Percentiles rank a stretch among this genome's conserved stretches.
phyloP scores from a whole-genome alignment of 2,797 vertebrate genomes.

The Amniataba percoides region DNA sequence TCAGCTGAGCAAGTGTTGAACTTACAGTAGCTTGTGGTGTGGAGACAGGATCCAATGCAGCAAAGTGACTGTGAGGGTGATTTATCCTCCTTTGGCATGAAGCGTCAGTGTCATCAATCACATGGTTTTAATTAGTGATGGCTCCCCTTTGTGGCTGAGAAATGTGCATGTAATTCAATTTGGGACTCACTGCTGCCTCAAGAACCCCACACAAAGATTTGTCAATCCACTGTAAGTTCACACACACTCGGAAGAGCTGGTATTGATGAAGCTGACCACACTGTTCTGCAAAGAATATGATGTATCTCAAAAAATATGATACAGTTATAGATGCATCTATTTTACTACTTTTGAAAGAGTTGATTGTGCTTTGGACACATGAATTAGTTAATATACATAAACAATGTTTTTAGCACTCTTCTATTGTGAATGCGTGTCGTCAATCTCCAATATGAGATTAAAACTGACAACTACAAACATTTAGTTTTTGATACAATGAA shows the following conservation, averaged over 20 bases:
- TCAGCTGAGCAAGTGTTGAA: constrained; percentile 73
- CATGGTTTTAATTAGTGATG: constrained; percentile 87
- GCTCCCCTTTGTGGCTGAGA: constrained; percentile 86
- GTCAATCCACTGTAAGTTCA: constrained; percentile 68
- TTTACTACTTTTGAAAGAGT: background rate
- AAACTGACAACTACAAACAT: background rate
- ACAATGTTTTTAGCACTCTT: background rate
- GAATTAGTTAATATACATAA: background rate
- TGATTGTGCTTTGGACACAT: background rate
- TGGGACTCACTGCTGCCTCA: constrained; percentile 80
- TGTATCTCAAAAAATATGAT: background rate
- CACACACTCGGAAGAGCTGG: constrained; percentile 33
- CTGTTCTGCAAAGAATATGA: constrained; percentile 3
- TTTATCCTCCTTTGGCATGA: constrained; percentile 79
- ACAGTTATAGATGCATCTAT: background rate
- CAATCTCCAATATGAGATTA: background rate
- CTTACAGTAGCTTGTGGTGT: constrained; percentile 74
- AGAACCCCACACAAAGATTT: constrained; percentile 71
- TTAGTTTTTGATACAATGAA: background rate
- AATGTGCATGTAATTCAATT: constrained; percentile 90
- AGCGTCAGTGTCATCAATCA: constrained; percentile 86
- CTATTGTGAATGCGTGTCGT: background rate
- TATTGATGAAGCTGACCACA: constrained; percentile 25
- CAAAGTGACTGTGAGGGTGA: constrained; percentile 83
- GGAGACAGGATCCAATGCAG: constrained; percentile 82